Conservation (phyloP, 2,113 vertebrate species). For the Oreocharis arfaki region DNA sequence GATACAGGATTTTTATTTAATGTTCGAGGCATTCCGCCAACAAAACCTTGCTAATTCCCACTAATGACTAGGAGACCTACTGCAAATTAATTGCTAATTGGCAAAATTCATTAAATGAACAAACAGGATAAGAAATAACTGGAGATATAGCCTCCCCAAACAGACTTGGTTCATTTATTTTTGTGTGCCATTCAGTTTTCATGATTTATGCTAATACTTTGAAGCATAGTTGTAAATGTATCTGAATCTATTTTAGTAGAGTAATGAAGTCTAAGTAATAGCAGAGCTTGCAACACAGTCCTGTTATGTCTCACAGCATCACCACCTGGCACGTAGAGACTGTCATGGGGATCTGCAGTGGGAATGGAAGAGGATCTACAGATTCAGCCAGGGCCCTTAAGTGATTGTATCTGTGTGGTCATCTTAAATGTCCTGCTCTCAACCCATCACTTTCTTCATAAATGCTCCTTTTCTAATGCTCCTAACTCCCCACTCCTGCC, state of each 20-base stretch:
- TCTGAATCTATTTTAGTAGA: not conserved
- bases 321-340: not conserved
- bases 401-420: not conserved
- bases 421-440: not conserved
- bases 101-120: conserved; percentile 45
- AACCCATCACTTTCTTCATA: not conserved
- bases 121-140: conserved; percentile 2
- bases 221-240: not conserved
- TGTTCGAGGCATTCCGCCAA: not conserved
- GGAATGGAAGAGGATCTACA: not conserved
- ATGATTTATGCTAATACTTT: conserved; percentile 13
- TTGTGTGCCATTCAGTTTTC: not conserved
- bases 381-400: not conserved
- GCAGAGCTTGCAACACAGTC: not conserved
- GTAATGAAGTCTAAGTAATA: not conserved
- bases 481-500: not conserved
- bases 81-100: conserved; percentile 49
- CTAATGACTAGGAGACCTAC: conserved; percentile 7
- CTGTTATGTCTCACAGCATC: not conserved
- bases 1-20: not conserved
- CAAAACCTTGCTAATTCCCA: conserved; percentile 29
- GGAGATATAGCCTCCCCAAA: not conserved
- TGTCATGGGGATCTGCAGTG: not conserved
- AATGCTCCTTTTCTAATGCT: not conserved
- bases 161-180: not conserved